Evolutionary conservation across 2,888 invertebrate species (phyloP).

Genomic region (Limnephilus auricula): DNA sequence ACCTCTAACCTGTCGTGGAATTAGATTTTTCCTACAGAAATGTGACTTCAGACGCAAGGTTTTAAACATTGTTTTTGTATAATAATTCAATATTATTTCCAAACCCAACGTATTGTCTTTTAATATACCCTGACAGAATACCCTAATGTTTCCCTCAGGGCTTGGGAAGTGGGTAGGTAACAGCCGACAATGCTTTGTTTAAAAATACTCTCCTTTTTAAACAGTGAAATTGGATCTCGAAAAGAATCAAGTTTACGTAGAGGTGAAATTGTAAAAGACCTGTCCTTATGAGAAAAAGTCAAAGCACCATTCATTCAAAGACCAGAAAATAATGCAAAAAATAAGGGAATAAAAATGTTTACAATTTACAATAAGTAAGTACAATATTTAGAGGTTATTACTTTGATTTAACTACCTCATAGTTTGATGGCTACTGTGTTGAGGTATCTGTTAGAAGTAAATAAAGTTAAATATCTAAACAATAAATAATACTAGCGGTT

Average conservation of each 20-base stretch:
- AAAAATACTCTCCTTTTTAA: neutral
- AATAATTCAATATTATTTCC: neutral
- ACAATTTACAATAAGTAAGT: too few relatives aligned
- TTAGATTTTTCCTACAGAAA: neutral
- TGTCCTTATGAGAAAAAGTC: too few relatives aligned
- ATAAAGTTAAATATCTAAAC: too few relatives aligned
- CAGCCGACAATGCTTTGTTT: neutral
- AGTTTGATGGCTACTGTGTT: too few relatives aligned
- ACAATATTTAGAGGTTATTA: too few relatives aligned
- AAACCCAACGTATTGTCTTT: neutral
- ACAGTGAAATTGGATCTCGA: neutral
- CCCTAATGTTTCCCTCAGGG: neutral
- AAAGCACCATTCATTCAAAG: too few relatives aligned
- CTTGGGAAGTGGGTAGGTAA: neutral
- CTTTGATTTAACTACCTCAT: too few relatives aligned
- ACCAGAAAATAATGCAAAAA: too few relatives aligned
- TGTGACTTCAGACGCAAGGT: neutral
- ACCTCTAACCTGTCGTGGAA: neutral
- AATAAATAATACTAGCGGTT: too few relatives aligned
- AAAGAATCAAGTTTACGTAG: neutral
- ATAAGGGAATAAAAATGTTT: too few relatives aligned
- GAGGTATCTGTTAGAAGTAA: too few relatives aligned
- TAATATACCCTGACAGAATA: neutral
- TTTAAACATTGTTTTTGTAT: neutral
- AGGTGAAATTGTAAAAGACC: neutral